phyloP scores from a whole-genome alignment of 1,140 invertebrate species.

The Brachionus rubens region DNA sequence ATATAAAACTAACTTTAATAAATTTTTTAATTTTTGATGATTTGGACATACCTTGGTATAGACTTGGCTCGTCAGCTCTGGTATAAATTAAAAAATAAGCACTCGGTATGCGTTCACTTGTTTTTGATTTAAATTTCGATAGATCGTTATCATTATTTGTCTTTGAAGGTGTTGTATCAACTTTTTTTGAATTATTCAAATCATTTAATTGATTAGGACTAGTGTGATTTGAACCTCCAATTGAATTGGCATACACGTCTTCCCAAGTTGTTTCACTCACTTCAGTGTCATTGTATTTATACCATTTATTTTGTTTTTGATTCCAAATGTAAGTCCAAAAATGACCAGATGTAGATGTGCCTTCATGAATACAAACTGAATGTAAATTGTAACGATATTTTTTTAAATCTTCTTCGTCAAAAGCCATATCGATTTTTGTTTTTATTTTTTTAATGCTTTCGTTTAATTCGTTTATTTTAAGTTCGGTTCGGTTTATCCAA shows the following conservation, averaged over 20 bases:
- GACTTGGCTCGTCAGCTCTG: conserved; percentile 12
- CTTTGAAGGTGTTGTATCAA: neutral
- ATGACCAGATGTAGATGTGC: conserved; percentile 64
- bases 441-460: conserved; percentile 5
- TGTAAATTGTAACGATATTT: conserved; percentile 59
- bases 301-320: conserved; percentile 53
- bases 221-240: conserved; percentile 13
- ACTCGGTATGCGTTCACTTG: conserved; percentile 42
- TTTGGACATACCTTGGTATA: neutral
- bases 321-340: conserved; percentile 64
- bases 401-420: conserved; percentile 31
- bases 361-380: conserved; percentile 64
- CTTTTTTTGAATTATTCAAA: neutral
- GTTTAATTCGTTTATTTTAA: neutral
- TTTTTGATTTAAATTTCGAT: neutral
- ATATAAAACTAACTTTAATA: neutral
- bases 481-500: neutral
- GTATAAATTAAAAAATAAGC: conserved; percentile 44
- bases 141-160: neutral
- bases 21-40: neutral
- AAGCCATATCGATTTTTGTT: conserved; percentile 6
- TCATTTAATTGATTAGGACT: conserved; percentile 1
- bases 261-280: conserved; percentile 39
- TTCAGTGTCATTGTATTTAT: conserved; percentile 63
- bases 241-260: conserved; percentile 21